Evolutionary conservation across 2,797 vertebrate genomes (phyloP).

Genomic region (Staurois parvus): DNA sequence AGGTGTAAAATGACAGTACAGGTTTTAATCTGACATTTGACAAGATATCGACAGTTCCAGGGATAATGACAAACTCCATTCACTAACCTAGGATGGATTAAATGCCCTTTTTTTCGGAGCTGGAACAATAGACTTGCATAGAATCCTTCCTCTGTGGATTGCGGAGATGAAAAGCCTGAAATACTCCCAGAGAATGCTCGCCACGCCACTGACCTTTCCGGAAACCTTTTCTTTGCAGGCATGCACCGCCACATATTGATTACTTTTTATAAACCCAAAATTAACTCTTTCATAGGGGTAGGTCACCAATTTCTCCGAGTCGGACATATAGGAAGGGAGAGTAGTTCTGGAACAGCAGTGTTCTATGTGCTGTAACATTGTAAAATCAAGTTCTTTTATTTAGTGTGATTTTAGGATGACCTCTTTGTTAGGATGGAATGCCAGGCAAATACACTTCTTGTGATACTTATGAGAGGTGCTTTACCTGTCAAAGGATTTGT

Average conservation of each 20-base stretch:
- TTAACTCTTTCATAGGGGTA: constrained; percentile 35
- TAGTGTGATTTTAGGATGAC: too few relatives aligned
- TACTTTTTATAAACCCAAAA: constrained; percentile 16
- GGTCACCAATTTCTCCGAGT: neutral
- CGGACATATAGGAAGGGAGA: neutral
- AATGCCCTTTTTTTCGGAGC: constrained; percentile 35
- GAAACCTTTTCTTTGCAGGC: constrained; percentile 36
- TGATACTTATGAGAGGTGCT: too few relatives aligned
- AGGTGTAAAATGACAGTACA: too few relatives aligned
- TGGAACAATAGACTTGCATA: constrained; percentile 33
- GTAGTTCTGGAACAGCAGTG: too few relatives aligned
- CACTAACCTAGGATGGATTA: neutral
- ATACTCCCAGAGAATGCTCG: constrained; percentile 1
- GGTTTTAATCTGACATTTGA: neutral
- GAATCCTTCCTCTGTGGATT: constrained; percentile 37
- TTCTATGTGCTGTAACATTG: too few relatives aligned
- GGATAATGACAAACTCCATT: neutral
- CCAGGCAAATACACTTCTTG: too few relatives aligned
- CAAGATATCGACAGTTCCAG: neutral
- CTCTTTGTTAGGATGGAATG: too few relatives aligned
- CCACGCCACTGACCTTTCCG: constrained; percentile 50
- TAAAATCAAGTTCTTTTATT: too few relatives aligned
- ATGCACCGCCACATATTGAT: constrained; percentile 37
- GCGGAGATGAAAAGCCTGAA: constrained; percentile 14
- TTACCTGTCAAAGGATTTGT: too few relatives aligned